Percentiles rank a stretch among this genome's conserved stretches.
phyloP scores from a whole-genome alignment of 2,113 vertebrate genomes.

The Girardinichthys multiradiatus region DNA sequence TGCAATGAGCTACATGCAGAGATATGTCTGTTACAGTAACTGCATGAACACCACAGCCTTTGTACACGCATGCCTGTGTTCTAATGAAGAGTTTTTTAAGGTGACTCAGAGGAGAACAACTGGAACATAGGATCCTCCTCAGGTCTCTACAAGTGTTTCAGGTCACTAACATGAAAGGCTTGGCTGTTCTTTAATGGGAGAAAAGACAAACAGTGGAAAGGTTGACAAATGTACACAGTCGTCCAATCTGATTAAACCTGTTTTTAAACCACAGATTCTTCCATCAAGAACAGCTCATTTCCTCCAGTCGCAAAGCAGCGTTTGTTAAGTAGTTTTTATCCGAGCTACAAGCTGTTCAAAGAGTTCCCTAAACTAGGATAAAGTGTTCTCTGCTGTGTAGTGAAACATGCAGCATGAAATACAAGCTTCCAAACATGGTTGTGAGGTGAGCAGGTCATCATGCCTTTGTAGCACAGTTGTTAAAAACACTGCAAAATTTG shows the following conservation, averaged over 20 bases:
- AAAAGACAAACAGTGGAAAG: conserved; percentile 4
- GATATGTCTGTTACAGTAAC: background rate
- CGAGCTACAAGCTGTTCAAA: conserved; percentile 21
- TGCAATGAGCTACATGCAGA: background rate
- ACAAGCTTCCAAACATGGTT: background rate
- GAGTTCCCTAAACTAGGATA: conserved; percentile 5
- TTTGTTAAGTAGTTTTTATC: conserved; percentile 35
- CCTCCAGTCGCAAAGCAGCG: conserved; percentile 37
- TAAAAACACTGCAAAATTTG: too few relatives aligned
- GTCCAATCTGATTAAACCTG: background rate
- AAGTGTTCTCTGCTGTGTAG: background rate
- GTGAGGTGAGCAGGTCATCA: too few relatives aligned
- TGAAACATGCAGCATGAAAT: background rate
- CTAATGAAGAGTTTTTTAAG: background rate
- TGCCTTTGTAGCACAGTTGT: too few relatives aligned
- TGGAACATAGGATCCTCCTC: background rate
- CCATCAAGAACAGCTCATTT: conserved; percentile 19
- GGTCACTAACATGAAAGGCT: conserved; percentile 7
- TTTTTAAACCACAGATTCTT: background rate
- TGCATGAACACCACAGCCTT: background rate
- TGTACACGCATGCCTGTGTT: background rate
- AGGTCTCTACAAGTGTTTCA: background rate
- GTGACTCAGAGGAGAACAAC: conserved; percentile 4
- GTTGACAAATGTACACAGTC: background rate
- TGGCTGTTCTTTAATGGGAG: conserved; percentile 2